Evolutionary conservation across 2,888 invertebrate genomes (phyloP), one percentile per base, ranked within the genome.

Genomic region (Xanthorhoe designata): DNA sequence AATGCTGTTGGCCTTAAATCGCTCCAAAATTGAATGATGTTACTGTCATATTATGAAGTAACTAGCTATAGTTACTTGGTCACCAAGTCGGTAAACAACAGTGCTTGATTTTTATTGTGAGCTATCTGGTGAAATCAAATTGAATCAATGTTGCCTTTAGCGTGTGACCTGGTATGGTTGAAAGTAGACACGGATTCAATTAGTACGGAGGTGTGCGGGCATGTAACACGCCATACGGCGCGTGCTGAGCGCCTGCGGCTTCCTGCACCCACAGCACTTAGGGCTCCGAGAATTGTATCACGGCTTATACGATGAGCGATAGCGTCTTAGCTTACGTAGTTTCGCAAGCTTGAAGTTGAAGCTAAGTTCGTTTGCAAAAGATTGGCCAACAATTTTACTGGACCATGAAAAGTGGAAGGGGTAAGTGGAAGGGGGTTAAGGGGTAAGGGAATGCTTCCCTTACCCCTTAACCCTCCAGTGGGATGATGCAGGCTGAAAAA

Each of bases 211-310:
- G 86, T 85, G 84, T 85, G 86, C 82, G 80, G 77, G 84, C 83
- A 79, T 85, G 85, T 85, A 81, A 82, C 86, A 87, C 84, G 85
- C 82, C 78, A 83, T 72, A 75, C 73, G 81, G 76, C 62, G 54
- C 49, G 63, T 57, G 63, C 63, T 79, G 80, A 83, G 81, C 81
- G 83, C 81, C 81, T 89, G 88, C 77, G 89, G 90, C 84, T 88
- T 87, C 84, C 86, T 84, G 84, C 83, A 83, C 84, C 87, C 87
- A 76, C 83, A 84, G 81, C 87, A 89, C 89, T 90, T 88, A 89
- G 80, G 76, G 73, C 76, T 75, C 74, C 68, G 70, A 63, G 71
- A 75, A 67, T 67, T 67, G 66, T 61, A 71, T 51, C 47, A 63
- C 13, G 42, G 42, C 19, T 45, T 61, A 71, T 74, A 60, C 19